Evolutionary conservation across 2,113 vertebrate species (phyloP).

Genomic region (Sialia sialis): DNA sequence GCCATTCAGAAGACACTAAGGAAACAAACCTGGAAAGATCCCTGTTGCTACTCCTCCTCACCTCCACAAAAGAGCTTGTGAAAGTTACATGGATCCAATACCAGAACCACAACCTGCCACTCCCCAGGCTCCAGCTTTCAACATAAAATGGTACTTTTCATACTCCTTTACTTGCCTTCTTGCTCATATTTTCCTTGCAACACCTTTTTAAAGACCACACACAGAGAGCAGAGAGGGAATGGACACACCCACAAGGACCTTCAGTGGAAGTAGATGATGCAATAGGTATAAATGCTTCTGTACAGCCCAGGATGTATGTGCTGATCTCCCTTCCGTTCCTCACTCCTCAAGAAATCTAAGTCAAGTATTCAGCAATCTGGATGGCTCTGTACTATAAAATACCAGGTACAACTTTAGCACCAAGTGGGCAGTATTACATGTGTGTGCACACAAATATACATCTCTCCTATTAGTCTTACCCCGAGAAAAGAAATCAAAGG

Average conservation of each 20-base stretch:
- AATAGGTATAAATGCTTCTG: background rate
- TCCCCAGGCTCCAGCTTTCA: background rate
- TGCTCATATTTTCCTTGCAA: background rate
- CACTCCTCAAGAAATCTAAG: background rate
- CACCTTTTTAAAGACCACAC: background rate
- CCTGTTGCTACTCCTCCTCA: background rate
- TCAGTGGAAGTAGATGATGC: background rate
- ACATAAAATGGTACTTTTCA: background rate
- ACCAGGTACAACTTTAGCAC: background rate
- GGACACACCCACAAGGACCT: background rate
- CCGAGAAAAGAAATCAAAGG: background rate
- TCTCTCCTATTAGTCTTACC: background rate
- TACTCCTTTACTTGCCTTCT: background rate
- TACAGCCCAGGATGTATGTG: background rate
- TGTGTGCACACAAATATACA: fast-evolving
- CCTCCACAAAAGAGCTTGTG: background rate
- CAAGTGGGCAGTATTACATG: background rate
- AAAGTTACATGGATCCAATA: background rate
- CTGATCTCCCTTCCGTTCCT: background rate
- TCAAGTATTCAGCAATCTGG: background rate
- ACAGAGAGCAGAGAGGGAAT: background rate
- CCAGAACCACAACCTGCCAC: background rate
- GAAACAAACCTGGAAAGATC: background rate
- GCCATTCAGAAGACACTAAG: background rate
- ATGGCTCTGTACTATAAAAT: background rate